Percentiles rank a stretch among this genome's conserved stretches.
phyloP scores from a whole-genome alignment of 2,797 vertebrate species.

The Gadopsis marmoratus region DNA sequence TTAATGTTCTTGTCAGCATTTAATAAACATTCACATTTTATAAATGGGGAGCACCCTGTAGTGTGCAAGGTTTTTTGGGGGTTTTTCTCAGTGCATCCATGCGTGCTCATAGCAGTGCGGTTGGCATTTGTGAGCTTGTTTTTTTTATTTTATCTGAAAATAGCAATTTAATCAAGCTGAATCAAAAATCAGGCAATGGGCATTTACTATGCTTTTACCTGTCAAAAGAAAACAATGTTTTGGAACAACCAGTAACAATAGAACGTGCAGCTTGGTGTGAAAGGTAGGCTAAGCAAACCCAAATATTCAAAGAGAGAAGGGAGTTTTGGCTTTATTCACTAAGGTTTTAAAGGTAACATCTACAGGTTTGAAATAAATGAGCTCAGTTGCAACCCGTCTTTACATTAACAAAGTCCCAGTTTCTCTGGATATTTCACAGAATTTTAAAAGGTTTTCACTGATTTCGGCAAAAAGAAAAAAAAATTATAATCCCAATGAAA shows the following conservation, averaged over 20 bases:
- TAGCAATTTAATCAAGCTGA: slow-evolving; percentile 3
- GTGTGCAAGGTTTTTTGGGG: slow-evolving; percentile 24
- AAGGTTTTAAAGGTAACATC: neutral
- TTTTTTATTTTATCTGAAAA: slow-evolving; percentile 31
- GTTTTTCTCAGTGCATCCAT: neutral
- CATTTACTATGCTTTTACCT: slow-evolving; percentile 2
- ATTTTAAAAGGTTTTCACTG: neutral
- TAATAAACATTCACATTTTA: slow-evolving; percentile 89
- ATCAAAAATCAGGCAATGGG: neutral
- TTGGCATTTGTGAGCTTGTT: neutral
- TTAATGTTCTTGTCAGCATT: slow-evolving; percentile 87
- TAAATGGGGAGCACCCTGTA: slow-evolving; percentile 72
- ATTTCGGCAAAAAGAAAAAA: neutral
- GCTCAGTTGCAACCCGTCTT: neutral
- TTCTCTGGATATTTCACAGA: neutral
- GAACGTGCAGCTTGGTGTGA: neutral
- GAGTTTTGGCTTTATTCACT: slow-evolving; percentile 9
- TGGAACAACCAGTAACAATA: slow-evolving; percentile 4
- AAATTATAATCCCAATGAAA: neutral
- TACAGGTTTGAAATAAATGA: neutral
- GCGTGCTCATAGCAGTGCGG: neutral
- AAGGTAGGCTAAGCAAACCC: neutral
- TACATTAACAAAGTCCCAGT: neutral
- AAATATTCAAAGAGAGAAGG: slow-evolving; percentile 2
- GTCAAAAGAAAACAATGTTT: slow-evolving; percentile 28